A percentile compares a stretch with the other conserved stretches of the same genome.
These are phyloP conservation scores for Sycophila sp. DNA, from an alignment of 1,140 invertebrate genomes.

Conservation along the genomic window DNA sequence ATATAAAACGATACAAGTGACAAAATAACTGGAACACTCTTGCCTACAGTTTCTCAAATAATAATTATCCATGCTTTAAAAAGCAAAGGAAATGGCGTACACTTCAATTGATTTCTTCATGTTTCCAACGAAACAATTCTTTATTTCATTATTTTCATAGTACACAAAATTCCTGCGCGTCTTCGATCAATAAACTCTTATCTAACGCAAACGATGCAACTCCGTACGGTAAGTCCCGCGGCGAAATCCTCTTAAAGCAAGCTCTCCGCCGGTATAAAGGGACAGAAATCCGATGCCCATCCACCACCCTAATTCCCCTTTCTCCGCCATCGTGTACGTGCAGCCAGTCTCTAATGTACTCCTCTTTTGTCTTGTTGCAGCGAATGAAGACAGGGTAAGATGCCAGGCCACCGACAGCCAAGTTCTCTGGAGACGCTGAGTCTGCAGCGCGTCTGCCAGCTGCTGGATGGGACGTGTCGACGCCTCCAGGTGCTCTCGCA, in stretches of 20 bases:
- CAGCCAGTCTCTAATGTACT: not conserved
- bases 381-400: conserved; percentile 46
- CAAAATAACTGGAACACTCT: too few species aligned
- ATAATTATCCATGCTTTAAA: not conserved
- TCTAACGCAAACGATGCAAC: not conserved
- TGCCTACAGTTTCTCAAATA: too few species aligned
- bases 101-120: too few species aligned
- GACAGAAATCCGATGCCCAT: too few species aligned
- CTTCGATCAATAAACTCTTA: not conserved
- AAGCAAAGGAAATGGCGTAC: not conserved
- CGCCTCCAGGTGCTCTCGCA: conserved; percentile 61
- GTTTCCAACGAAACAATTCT: not conserved
- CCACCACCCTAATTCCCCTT: not conserved
- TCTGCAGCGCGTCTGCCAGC: conserved; percentile 61
- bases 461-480: conserved; percentile 62
- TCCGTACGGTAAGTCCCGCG: not conserved
- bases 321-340: not conserved
- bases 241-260: conserved; percentile 1
- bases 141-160: not conserved
- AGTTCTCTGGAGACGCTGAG: conserved; percentile 59
- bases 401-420: conserved; percentile 66
- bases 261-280: not conserved
- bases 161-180: not conserved
- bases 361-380: conserved; percentile 8
- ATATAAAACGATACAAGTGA: too few species aligned